Evolutionary conservation across 1,140 invertebrate genomes (phyloP), one percentile per base, ranked within the genome.

Genomic region (Drosophila nikananu): DNA sequence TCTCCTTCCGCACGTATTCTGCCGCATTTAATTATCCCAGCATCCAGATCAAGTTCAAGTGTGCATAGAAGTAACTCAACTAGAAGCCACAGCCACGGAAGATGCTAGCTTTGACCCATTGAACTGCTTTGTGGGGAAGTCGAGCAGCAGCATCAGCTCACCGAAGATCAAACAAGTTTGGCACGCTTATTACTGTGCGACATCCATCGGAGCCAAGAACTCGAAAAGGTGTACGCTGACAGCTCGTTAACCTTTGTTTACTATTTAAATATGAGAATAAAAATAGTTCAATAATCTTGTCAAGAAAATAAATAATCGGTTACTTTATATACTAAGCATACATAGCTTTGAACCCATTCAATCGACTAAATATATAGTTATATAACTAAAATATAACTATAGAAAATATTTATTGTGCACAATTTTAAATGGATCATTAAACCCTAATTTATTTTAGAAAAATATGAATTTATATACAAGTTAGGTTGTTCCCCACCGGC

Each of bases 11-110:
- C 65, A 75, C 84, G 83, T 60, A 74, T 42, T 58, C 51, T 19
- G 32, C 21, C 25, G 55, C n/a, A 77, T 65, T 57, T 57, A 57
- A 57, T 57, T 57, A 57, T 57, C 54, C 54, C 52, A 21, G 21
- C 39, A 79, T 81, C 81, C 76, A 86, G 72, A 83, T 80, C 83
- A 89, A 89, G 83, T 89, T 87, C 84, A 87, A 78, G 80, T 68
- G 17, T 49, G 62, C 30, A 21, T 42, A 42, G 46, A 72, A 54
- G 58, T 55, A 54, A 46, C 46, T 61, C 23, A 54, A 58, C 71
- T 70, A 68, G 82, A 86, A 81, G 73, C 3, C 19, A 37, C 32
- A 55, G 32, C 10, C 37, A 19, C 3, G 1, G 19, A 46, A 49
- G 19, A 42, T 61, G 70, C 62, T 58, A 51, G 61, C 67, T 83